Conservation (phyloP, 2,888 invertebrate genomes). For the Phymatocera aterrima region DNA sequence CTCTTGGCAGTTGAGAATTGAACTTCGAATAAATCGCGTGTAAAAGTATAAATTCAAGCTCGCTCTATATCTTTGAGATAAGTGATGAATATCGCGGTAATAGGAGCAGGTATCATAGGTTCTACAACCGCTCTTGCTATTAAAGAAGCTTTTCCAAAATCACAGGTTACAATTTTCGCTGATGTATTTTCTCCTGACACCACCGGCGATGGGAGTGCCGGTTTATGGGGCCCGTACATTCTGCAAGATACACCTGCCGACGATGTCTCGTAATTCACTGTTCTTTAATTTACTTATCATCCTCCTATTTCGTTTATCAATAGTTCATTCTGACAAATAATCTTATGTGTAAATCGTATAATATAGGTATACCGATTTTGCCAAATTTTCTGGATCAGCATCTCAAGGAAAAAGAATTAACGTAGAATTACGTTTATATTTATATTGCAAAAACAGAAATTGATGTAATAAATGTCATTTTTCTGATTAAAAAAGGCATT, state of each 20-base stretch:
- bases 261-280: constrained; percentile 75
- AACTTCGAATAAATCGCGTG: not conserved
- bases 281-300: no score
- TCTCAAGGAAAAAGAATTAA: no score
- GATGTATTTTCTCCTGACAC: constrained; percentile 84
- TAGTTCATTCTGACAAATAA: no score
- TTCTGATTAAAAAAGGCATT: constrained; percentile 56
- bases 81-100: constrained; percentile 77
- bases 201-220: constrained; percentile 87
- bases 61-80: not conserved
- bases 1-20: not conserved
- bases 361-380: no score
- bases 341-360: no score
- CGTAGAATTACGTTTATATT: no score
- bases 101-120: constrained; percentile 88
- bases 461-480: no score
- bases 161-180: constrained; percentile 80
- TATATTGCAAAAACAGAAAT: no score
- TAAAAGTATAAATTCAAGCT: not conserved
- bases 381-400: no score
- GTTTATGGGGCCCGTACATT: constrained; percentile 85
- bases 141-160: constrained; percentile 77
- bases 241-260: constrained; percentile 77
- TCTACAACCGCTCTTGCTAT: constrained; percentile 83
- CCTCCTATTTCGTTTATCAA: no score